phyloP scores from a whole-genome alignment of 2,113 vertebrate species.

The Tricholaema leucomelas region DNA sequence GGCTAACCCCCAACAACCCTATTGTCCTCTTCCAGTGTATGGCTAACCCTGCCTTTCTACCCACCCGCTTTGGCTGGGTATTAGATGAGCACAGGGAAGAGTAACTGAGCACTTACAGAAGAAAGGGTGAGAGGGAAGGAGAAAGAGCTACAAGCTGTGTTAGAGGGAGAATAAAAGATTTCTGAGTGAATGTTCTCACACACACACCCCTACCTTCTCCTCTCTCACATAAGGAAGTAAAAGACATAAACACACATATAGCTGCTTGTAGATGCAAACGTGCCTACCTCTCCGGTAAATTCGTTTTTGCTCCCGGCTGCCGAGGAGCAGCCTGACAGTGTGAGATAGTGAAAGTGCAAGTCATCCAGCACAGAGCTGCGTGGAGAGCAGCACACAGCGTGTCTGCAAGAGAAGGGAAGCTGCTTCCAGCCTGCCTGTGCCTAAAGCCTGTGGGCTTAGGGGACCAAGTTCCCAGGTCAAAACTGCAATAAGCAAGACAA shows the following conservation, averaged over 20 bases:
- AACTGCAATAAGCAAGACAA: conserved; percentile 29
- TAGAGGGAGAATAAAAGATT: background rate
- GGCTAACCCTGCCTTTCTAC: background rate
- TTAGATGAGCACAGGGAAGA: background rate
- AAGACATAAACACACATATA: background rate
- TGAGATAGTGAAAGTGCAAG: conserved; percentile 69
- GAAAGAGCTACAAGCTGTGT: background rate
- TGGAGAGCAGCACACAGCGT: conserved; percentile 13
- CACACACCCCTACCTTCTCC: background rate
- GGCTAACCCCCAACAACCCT: background rate
- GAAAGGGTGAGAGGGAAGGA: background rate
- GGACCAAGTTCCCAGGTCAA: background rate
- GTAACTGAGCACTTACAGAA: background rate
- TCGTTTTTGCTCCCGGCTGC: conserved; percentile 27
- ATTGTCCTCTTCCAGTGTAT: background rate
- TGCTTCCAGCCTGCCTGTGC: conserved; percentile 1
- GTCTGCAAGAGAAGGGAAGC: conserved; percentile 14
- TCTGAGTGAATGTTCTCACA: background rate
- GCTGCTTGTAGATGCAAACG: conserved; percentile 47
- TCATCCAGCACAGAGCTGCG: conserved; percentile 47
- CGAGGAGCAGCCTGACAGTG: conserved; percentile 22
- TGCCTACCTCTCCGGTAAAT: conserved; percentile 27
- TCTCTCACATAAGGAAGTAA: background rate
- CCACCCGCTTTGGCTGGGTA: background rate
- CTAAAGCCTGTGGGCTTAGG: background rate